Evolutionary conservation across 2,888 invertebrate species (phyloP).

Genomic region (Ennomos fuscantarius): DNA sequence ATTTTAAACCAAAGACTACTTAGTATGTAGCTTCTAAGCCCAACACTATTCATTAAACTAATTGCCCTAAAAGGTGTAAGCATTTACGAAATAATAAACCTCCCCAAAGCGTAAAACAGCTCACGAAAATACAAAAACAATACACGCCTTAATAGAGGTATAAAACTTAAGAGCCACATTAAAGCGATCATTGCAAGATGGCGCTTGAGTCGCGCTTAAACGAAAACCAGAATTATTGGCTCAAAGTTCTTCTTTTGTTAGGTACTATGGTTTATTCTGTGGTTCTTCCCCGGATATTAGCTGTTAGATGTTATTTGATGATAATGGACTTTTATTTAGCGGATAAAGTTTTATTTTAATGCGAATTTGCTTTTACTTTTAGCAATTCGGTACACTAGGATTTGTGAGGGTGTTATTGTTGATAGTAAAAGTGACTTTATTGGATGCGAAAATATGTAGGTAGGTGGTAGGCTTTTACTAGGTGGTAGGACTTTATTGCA

Average conservation of each 20-base stretch:
- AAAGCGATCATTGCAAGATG: conserved; percentile 16
- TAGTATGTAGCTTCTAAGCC: too few species aligned
- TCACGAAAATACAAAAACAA: conserved; percentile 18
- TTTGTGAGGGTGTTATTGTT: conserved; percentile 17
- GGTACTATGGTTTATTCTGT: too few species aligned
- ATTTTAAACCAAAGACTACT: too few species aligned
- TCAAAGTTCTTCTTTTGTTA: background rate
- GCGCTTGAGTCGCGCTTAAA: conserved; percentile 2
- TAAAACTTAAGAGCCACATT: conserved; percentile 23
- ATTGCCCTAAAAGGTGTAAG: background rate
- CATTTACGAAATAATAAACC: conserved; percentile 8
- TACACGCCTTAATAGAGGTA: conserved; percentile 19
- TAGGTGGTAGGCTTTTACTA: conserved; percentile 3
- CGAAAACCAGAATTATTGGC: conserved; percentile 11
- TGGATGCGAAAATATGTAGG: conserved; percentile 11
- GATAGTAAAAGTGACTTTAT: conserved; percentile 25
- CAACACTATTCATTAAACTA: background rate
- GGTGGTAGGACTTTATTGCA: too few species aligned
- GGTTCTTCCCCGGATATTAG: conserved; percentile 2
- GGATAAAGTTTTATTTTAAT: conserved; percentile 13
- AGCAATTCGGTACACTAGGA: conserved; percentile 1
- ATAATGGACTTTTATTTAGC: conserved; percentile 25
- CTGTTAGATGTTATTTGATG: conserved; percentile 20
- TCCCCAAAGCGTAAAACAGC: conserved; percentile 2
- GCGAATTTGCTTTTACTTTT: conserved; percentile 10